Evolutionary conservation across 2,888 invertebrate species (phyloP).

Genomic region (Junonia oenone): DNA sequence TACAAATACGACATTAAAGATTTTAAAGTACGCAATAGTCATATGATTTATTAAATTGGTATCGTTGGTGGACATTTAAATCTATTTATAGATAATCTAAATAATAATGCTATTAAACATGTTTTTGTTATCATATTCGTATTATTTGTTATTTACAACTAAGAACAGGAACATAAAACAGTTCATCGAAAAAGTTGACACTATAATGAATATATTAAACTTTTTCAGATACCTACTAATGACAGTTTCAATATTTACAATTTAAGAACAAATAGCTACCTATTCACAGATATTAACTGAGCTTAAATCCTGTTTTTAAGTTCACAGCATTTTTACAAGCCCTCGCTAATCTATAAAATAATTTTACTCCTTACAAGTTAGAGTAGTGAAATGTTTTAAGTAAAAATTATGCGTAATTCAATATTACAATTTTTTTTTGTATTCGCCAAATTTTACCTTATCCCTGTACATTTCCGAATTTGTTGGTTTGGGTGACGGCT

Average conservation of each 20-base stretch:
- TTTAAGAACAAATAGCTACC: slow-evolving; percentile 56
- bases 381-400: slow-evolving; percentile 40
- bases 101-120: slow-evolving; percentile 17
- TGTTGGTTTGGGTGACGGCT: slow-evolving; percentile 50
- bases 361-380: slow-evolving; percentile 35
- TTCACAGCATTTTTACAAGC: slow-evolving; percentile 68
- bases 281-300: slow-evolving; percentile 68
- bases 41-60: slow-evolving; percentile 58
- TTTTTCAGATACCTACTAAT: slow-evolving; percentile 60
- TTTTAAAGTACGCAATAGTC: slow-evolving; percentile 61
- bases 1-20: slow-evolving; percentile 70
- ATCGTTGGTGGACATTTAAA: slow-evolving; percentile 44
- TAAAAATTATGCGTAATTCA: slow-evolving; percentile 31
- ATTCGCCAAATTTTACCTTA: slow-evolving; percentile 53
- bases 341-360: slow-evolving; percentile 41
- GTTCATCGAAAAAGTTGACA: slow-evolving; percentile 62
- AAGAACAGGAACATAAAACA: slow-evolving; percentile 77
- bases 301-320: slow-evolving; percentile 53
- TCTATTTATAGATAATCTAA: slow-evolving; percentile 41
- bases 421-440: slow-evolving; percentile 29
- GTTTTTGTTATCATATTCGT: slow-evolving; percentile 17
- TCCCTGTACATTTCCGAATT: slow-evolving; percentile 80
- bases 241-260: slow-evolving; percentile 63
- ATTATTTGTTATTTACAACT: slow-evolving; percentile 69
- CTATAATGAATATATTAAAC: slow-evolving; percentile 72